These are phyloP conservation scores for Drosophila seguyi DNA, from an alignment of 1,140 invertebrate genomes.

Conservation along the genomic window DNA sequence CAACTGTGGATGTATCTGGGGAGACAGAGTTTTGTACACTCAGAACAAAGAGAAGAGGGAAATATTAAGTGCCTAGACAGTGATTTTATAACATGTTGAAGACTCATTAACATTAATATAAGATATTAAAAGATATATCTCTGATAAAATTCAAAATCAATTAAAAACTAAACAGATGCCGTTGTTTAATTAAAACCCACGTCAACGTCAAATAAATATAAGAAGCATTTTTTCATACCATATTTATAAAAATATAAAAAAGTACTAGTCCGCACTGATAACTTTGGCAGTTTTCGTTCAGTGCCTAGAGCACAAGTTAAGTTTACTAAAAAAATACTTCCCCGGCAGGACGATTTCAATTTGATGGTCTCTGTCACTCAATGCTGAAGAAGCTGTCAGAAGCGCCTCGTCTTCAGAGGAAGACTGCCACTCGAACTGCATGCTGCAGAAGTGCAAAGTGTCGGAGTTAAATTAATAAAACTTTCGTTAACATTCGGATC, in stretches of 20 bases:
- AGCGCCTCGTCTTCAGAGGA: background rate
- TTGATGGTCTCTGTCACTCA: slow-evolving; percentile 52
- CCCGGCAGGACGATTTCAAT: slow-evolving; percentile 54
- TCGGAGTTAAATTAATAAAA: slow-evolving; percentile 41
- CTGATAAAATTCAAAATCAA: background rate
- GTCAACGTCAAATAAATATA: too few species aligned
- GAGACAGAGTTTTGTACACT: background rate
- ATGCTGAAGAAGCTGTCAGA: slow-evolving; percentile 45
- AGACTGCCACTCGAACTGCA: slow-evolving; percentile 12
- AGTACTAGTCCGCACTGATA: background rate
- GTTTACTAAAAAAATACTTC: slow-evolving; percentile 59
- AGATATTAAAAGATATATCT: background rate
- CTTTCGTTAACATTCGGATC: slow-evolving; percentile 30
- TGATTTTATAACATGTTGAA: too few species aligned
- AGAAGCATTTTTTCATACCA: background rate
- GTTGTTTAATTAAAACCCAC: too few species aligned
- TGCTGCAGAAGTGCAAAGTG: slow-evolving; percentile 26
- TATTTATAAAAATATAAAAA: background rate
- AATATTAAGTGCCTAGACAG: background rate
- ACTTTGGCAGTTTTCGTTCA: background rate
- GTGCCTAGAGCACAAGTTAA: slow-evolving; percentile 13
- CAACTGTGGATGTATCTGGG: background rate
- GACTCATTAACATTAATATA: too few species aligned
- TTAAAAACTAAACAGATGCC: background rate
- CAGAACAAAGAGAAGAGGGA: background rate